phyloP scores from a whole-genome alignment of 2,888 invertebrate genomes.

The Pollenia labialis region DNA sequence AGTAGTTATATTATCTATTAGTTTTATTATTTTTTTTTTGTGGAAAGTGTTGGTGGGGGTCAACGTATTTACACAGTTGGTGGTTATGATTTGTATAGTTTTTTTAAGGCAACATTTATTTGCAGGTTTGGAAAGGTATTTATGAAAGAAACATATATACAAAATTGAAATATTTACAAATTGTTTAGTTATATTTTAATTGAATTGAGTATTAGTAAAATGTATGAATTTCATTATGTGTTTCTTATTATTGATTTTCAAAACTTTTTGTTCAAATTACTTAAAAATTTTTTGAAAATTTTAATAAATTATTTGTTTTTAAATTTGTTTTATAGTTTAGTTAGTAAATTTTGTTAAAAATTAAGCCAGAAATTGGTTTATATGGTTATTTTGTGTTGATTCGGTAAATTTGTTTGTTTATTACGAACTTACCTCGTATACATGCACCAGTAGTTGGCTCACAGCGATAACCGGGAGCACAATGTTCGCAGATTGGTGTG shows the following conservation, averaged over 20 bases:
- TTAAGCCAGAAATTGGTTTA: slow-evolving; percentile 37
- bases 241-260: slow-evolving; percentile 1
- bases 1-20: slow-evolving; percentile 76
- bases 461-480: slow-evolving; percentile 91
- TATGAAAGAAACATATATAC: slow-evolving; percentile 78
- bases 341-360: slow-evolving; percentile 44
- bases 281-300: neutral
- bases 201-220: slow-evolving; percentile 31
- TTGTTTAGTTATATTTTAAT: slow-evolving; percentile 34
- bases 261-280: slow-evolving; percentile 10
- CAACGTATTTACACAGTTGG: slow-evolving; percentile 81
- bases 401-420: neutral
- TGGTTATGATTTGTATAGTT: slow-evolving; percentile 46
- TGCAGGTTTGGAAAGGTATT: slow-evolving; percentile 72
- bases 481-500: slow-evolving; percentile 88
- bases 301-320: slow-evolving; percentile 15
- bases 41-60: slow-evolving; percentile 60
- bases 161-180: slow-evolving; percentile 79
- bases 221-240: slow-evolving; percentile 29
- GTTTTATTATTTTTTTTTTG: slow-evolving; percentile 51
- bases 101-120: slow-evolving; percentile 47
- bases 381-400: slow-evolving; percentile 25
- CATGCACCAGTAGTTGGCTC: slow-evolving; percentile 92
- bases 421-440: slow-evolving; percentile 89
- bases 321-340: neutral